phyloP scores from a whole-genome alignment of 1,140 invertebrate genomes.

The Gyrodactylus bullatarudis region DNA sequence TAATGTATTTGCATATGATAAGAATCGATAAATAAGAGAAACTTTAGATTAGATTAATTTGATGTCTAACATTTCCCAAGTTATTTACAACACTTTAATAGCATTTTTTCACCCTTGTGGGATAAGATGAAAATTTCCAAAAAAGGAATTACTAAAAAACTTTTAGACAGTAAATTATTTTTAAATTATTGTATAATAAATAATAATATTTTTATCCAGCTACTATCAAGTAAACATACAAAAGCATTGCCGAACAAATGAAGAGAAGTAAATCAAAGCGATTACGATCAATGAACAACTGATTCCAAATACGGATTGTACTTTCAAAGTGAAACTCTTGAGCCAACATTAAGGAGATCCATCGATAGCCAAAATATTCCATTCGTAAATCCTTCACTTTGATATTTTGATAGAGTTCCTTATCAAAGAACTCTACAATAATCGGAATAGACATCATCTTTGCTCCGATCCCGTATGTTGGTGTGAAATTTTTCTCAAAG shows the following conservation, averaged over 20 bases:
- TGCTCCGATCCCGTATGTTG: neutral
- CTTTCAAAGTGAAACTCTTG: neutral
- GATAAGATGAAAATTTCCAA: too few relatives aligned
- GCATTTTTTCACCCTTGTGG: too few relatives aligned
- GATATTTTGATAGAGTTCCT: neutral
- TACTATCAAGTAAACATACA: too few relatives aligned
- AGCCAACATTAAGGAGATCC: neutral
- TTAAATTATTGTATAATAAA: too few relatives aligned
- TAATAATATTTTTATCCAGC: too few relatives aligned
- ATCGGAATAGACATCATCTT: neutral
- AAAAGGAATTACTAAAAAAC: too few relatives aligned
- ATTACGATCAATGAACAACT: neutral
- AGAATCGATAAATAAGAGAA: too few relatives aligned
- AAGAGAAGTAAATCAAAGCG: neutral
- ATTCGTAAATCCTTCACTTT: neutral
- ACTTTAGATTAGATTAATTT: too few relatives aligned
- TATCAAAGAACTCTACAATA: neutral
- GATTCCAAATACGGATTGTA: neutral
- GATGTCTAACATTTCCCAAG: too few relatives aligned
- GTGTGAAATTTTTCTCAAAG: neutral
- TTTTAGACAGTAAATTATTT: too few relatives aligned
- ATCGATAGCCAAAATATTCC: neutral
- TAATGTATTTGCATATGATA: too few relatives aligned
- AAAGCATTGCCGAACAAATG: neutral
- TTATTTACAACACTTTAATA: too few relatives aligned